A percentile compares a stretch with the other conserved stretches of the same genome.
Conservation (phyloP, 2,797 vertebrate genomes). For the Martes flavigula region DNA sequence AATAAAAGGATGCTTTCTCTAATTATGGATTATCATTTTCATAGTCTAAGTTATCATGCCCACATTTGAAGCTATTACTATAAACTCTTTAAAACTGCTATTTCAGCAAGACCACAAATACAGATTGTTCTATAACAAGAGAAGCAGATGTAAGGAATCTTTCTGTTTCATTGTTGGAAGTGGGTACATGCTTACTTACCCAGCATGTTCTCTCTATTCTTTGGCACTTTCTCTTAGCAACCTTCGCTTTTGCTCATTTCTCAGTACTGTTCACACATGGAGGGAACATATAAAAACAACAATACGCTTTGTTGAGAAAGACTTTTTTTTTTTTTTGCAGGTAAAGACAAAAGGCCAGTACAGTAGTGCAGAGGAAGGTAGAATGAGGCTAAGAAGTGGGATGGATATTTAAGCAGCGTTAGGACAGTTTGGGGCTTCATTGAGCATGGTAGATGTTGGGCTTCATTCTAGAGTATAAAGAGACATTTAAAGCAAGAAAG, state of each 20-base stretch:
- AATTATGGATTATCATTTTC: not conserved
- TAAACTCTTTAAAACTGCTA: not conserved
- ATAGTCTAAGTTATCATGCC: not conserved
- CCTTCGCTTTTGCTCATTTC: not conserved
- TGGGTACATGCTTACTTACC: not conserved
- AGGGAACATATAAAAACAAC: not conserved
- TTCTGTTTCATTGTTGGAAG: not conserved
- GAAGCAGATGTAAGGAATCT: not conserved
- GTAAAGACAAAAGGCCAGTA: not conserved
- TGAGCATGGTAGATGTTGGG: fast-evolving
- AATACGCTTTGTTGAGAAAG: not conserved
- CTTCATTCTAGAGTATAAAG: not conserved
- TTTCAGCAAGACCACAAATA: not conserved
- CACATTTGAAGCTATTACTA: not conserved
- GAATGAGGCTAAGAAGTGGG: not conserved
- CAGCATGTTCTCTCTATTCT: not conserved
- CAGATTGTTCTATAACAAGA: not conserved
- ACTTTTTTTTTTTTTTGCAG: not conserved
- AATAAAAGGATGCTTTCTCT: not conserved
- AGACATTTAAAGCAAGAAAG: not conserved
- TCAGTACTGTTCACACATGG: not conserved
- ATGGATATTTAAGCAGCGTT: fast-evolving
- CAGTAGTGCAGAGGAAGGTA: not conserved
- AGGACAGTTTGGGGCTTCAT: fast-evolving
- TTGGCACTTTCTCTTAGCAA: not conserved